Evolutionary conservation across 2,797 vertebrate species (phyloP).

Genomic region (Macropus fuliginosus): DNA sequence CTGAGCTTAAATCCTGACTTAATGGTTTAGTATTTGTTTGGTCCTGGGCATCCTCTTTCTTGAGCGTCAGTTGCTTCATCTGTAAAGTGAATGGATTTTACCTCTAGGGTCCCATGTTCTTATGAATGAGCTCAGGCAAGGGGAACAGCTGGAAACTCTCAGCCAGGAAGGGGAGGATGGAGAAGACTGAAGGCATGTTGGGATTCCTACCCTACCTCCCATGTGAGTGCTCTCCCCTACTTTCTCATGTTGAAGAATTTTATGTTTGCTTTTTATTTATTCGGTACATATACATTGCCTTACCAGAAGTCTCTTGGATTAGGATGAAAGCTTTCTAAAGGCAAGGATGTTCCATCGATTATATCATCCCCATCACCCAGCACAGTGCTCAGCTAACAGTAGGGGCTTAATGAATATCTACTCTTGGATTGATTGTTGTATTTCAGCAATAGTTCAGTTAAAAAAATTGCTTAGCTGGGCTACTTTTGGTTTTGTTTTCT

Average conservation of each 20-base stretch:
- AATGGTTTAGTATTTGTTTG: background rate
- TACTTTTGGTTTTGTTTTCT: background rate
- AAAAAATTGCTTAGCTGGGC: rapidly evolving
- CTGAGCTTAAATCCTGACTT: background rate
- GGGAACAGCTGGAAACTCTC: background rate
- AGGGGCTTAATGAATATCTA: background rate
- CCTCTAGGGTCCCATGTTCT: background rate
- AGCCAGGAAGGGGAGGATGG: background rate
- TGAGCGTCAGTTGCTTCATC: background rate
- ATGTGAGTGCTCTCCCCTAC: background rate
- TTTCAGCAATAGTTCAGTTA: background rate
- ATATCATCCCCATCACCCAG: background rate
- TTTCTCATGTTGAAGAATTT: background rate
- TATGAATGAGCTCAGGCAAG: background rate
- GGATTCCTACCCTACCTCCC: background rate
- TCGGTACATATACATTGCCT: background rate
- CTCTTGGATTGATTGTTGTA: background rate
- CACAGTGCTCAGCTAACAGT: background rate
- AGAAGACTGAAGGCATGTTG: background rate
- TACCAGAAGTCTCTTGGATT: background rate
- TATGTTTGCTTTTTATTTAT: background rate
- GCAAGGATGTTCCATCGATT: background rate
- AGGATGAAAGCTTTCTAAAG: background rate
- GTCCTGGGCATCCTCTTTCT: background rate
- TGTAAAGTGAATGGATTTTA: background rate